Base-by-base conservation (phyloP, 1,140 invertebrate genomes). In the Leptinotarsa lineolata region DNA sequence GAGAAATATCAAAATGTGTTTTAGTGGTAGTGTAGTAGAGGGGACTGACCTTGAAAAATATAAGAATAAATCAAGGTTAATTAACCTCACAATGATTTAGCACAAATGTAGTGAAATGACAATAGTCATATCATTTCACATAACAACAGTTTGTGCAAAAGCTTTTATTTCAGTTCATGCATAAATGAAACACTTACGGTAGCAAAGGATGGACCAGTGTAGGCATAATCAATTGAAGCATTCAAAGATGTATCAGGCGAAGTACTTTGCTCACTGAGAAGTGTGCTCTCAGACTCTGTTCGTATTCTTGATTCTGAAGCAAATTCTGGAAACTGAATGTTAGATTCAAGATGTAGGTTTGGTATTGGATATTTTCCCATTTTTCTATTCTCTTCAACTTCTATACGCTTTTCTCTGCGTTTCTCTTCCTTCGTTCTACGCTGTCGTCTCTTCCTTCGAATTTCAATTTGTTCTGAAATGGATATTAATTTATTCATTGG, bases 401-500 rank as follows among this genome's bases (percentile, higher is more conserved):
- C 89, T 54, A 94, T 93, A 59, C 89, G 88, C 74, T 88, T 91
- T 75, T 94, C 92, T 20, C 91, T 85, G 64, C 88, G 88, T 61
- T 87, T 88, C 81, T 96, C 94, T 24, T 93, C 90, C 15, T 89
- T 85, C 54, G 89, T 89, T 45, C 89, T 86, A 20, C 88, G 88
- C 74, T 89, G 87, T 24, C 93, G 87, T 30, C 88, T 82, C 77
- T 86, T 88, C 69, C 88, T 87, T 24, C 93, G 86, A n/a, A 85
- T 84, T 45, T 89, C 86, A 45, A 95, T 80, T 85, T 94, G 91
- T 77, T 88, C 92, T 88, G 73, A 18, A 78, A 70, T 64, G 44
- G 70, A 65, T 11, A 39, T 39, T 30, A 30, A 30, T 2, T 39
- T 39, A 39, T 39, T 39, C 30, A 39, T 11, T 39, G 30, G 8